Evolutionary conservation across 2,888 invertebrate species (phyloP), one percentile per base, ranked within the genome.

Genomic region (Rhingia rostrata): DNA sequence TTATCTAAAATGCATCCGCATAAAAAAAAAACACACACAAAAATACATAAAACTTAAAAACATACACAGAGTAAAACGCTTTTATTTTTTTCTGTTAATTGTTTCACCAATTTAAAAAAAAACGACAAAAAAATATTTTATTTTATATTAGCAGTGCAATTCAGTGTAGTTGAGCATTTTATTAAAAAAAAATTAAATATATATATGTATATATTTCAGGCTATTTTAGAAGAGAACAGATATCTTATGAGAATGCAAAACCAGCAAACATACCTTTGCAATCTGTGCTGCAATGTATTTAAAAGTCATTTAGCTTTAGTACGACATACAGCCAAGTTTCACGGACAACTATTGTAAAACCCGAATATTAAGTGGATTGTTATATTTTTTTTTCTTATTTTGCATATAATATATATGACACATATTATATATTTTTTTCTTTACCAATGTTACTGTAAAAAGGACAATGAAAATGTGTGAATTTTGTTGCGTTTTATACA

Each of bases 201-300:
- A 67, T 80, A 70, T 72, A 56, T 77, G 81, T 78, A 82, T 86
- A 77, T 81, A 69, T 86, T 85, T 74, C 83, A 87, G 87, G 87
- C 86, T 64, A 86, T 87, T 69, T 79, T 87, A 86, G 87, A 87
- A 75, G 87, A 87, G 67, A 87, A 87, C 83, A 87, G 86, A 86
- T 87, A 87, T 86, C 86, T 87, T 60, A 86, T 86, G 87, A 73
- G 87, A 86, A 87, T 87, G 83, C 87, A 87, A 82, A 87, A 86
- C 75, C 87, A 87, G 84, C 87, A 87, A 81, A 85, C 81, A 51
- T 87, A 83, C 79, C 80, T 87, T 51, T 87, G 87, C 80, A 87
- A 87, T 87, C 84, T 87, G 60, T 87, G 87, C 84, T 87, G 86
- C 81, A 87, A 87, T 86, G 87, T 87, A 69, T 87, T 87, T 86